phyloP scores from a whole-genome alignment of 2,797 vertebrate species.

The Distichodus sexfasciatus region DNA sequence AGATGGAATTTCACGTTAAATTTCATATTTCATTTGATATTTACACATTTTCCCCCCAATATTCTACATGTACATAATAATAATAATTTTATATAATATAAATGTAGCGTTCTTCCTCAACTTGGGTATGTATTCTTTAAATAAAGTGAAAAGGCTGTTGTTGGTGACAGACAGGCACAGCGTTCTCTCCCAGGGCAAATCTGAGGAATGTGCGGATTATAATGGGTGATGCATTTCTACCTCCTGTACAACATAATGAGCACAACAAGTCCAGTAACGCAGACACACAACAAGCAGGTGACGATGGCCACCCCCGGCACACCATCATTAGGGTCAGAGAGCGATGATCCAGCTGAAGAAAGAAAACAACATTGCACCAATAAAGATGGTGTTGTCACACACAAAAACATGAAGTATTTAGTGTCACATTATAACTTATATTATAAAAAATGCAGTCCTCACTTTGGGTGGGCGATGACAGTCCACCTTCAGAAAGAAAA shows the following conservation, averaged over 20 bases:
- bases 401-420: neutral
- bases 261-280: slow-evolving; percentile 9
- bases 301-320: neutral
- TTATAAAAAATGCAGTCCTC: neutral
- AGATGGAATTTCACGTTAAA: neutral
- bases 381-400: neutral
- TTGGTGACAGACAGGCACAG: neutral
- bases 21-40: neutral
- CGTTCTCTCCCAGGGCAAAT: too few relatives aligned
- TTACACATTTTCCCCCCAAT: neutral
- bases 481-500: neutral
- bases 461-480: neutral
- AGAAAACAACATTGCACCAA: neutral
- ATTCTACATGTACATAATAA: neutral
- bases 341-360: neutral
- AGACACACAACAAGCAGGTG: slow-evolving; percentile 12
- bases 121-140: neutral
- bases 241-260: neutral
- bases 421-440: neutral
- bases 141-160: neutral
- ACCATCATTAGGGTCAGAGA: neutral
- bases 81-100: neutral
- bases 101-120: neutral
- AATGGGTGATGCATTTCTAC: neutral
- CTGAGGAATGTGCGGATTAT: neutral